These are phyloP conservation scores for Gallinago nigripennis DNA, from an alignment of 2,797 vertebrate species.

Conservation along the genomic window DNA sequence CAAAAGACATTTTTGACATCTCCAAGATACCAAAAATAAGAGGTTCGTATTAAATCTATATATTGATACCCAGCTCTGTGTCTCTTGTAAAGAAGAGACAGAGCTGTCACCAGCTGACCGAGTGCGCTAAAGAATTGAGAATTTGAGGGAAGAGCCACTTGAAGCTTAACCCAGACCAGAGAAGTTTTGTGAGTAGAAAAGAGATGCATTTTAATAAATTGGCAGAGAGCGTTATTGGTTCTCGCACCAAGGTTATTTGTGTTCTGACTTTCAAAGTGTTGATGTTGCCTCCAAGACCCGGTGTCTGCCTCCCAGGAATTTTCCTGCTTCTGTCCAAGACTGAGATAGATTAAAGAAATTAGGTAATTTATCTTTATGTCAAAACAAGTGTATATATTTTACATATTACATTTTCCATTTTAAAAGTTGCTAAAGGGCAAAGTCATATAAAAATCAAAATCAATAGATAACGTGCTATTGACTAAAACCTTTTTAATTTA, in stretches of 20 bases:
- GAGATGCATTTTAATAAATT: conserved; percentile 29
- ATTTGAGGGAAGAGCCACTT: not conserved
- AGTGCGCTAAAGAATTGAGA: not conserved
- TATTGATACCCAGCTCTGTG: not conserved
- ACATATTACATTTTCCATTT: conserved; percentile 42
- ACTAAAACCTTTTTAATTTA: not conserved
- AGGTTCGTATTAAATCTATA: conserved; percentile 6
- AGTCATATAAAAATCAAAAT: conserved; percentile 9
- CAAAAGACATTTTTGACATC: conserved; percentile 10
- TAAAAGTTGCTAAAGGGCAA: conserved; percentile 19
- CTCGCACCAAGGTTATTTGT: conserved; percentile 32
- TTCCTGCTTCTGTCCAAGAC: not conserved
- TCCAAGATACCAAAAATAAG: not conserved
- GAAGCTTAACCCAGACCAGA: not conserved
- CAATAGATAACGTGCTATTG: not conserved
- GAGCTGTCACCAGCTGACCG: not conserved
- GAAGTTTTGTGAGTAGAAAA: not conserved
- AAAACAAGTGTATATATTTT: conserved; percentile 38
- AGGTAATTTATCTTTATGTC: conserved; percentile 56
- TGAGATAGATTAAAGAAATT: conserved; percentile 50
- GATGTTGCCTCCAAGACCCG: not conserved
- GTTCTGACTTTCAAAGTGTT: conserved; percentile 35
- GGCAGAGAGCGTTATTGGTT: not conserved
- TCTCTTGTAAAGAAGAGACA: not conserved
- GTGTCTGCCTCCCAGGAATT: conserved; percentile 38